These are phyloP conservation scores for Timema podura DNA, from an alignment of 2,888 invertebrate genomes.

Conservation along the genomic window DNA sequence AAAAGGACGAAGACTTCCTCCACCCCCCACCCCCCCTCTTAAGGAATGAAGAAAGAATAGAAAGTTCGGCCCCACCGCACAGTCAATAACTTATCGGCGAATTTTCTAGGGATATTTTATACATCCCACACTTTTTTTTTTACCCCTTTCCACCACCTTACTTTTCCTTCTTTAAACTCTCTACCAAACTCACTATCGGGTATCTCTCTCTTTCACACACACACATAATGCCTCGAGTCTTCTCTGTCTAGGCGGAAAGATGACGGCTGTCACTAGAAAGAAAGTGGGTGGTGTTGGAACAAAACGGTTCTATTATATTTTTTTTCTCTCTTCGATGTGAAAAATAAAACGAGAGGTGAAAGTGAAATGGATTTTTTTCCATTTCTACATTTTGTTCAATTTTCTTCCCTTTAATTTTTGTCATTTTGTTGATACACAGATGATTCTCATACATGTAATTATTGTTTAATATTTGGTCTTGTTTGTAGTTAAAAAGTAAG, in stretches of 20 bases:
- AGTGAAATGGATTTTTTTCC: constrained; percentile 1
- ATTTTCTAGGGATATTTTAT: constrained; percentile 16
- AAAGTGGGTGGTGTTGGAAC: neutral
- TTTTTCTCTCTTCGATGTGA: neutral
- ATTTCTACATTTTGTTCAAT: too few relatives aligned
- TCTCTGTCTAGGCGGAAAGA: constrained; percentile 15
- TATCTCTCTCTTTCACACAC: neutral
- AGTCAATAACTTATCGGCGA: constrained; percentile 26
- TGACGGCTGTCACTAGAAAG: constrained; percentile 24
- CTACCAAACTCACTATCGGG: neutral
- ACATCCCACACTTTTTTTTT: neutral
- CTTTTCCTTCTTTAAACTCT: neutral
- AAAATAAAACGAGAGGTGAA: constrained; percentile 10
- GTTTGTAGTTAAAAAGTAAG: too few relatives aligned
- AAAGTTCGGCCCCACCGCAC: constrained; percentile 12
- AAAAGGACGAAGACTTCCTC: constrained; percentile 3
- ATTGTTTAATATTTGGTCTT: too few relatives aligned
- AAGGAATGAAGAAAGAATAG: constrained; percentile 4
- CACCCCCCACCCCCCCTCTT: neutral
- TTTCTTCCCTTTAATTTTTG: neutral
- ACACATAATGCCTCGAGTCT: neutral
- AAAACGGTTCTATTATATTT: constrained; percentile 12
- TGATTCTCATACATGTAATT: too few relatives aligned
- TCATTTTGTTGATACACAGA: neutral
- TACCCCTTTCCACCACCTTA: neutral